phyloP scores from a whole-genome alignment of 2,888 invertebrate species.

The Allygus modestus region DNA sequence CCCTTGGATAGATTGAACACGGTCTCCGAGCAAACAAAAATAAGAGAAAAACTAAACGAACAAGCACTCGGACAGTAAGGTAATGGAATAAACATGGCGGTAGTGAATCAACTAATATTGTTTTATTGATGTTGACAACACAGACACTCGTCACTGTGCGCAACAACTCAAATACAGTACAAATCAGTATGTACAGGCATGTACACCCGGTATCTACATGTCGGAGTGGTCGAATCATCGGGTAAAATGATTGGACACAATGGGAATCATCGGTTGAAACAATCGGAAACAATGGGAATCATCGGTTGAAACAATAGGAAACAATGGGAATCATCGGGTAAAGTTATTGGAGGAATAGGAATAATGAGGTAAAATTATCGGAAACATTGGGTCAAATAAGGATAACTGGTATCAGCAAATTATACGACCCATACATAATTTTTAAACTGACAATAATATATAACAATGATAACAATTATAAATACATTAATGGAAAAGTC shows the following conservation, averaged over 20 bases:
- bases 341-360: too few relatives aligned
- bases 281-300: neutral
- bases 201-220: conserved; percentile 44
- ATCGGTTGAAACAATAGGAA: neutral
- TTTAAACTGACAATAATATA: too few relatives aligned
- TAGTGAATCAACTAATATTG: conserved; percentile 66
- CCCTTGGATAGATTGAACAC: neutral
- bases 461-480: neutral
- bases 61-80: neutral
- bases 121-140: conserved; percentile 68
- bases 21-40: conserved; percentile 2
- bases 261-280: too few relatives aligned
- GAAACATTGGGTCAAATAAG: neutral
- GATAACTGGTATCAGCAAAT: too few relatives aligned
- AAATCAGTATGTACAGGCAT: conserved; percentile 44
- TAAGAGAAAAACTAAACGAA: neutral
- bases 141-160: conserved; percentile 68
- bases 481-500: neutral
- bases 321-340: neutral
- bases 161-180: conserved; percentile 66
- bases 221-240: neutral
- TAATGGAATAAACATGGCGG: conserved; percentile 16
- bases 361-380: neutral
- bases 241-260: too few relatives aligned
- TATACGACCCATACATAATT: too few relatives aligned